Evolutionary conservation across 2,113 vertebrate species (phyloP), one percentile per base, ranked within the genome.

Genomic region (Microtus pennsylvanicus): DNA sequence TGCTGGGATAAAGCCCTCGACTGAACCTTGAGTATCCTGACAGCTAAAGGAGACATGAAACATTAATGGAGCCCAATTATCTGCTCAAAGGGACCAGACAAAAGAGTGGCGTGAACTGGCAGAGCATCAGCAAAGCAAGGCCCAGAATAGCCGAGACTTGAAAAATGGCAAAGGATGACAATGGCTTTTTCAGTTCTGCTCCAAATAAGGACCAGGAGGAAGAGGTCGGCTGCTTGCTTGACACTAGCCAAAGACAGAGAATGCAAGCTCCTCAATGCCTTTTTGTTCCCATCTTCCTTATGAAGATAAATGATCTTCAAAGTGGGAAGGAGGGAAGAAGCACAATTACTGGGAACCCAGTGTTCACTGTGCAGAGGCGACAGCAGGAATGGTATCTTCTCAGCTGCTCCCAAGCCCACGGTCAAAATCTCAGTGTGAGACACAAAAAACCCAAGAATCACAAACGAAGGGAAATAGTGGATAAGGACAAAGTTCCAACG

Each of bases 61-160:
- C 87, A 13, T 33, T 69, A 77, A 86, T 45, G 45, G 87, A 65
- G 92, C 14, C 87, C 95, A 61, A 63, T 61, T 35, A 91, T 72
- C 87, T 38, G 45, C 78, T 61, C 24, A 87, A 58, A 80, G 95
- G 89, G 85, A 69, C 38, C 69, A 33, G 83, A 90, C 74, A 69
- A 96, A 93, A n/a, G 85, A 67, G 58, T 61, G 88, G 83, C 3
- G 1, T 42, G 93, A 91, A 45, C 85, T 76, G 61, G 85, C 87
- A 77, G 91, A 58, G 90, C 63, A n/a, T 24, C 87, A 42, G 74
- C 74, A 85, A 33, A 45, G 95, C 24, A 69, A 52, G 80, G 50
- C 81, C 91, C 45, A 19, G 50, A 85, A 52, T 4, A 69, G 82
- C 91, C 5, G 70, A 78, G 63, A 63, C 76, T 58, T 42, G 70